Percentiles rank a stretch among this genome's conserved stretches.
These are phyloP conservation scores for Oreortyx pictus DNA, from an alignment of 2,797 vertebrate genomes.

Conservation along the genomic window DNA sequence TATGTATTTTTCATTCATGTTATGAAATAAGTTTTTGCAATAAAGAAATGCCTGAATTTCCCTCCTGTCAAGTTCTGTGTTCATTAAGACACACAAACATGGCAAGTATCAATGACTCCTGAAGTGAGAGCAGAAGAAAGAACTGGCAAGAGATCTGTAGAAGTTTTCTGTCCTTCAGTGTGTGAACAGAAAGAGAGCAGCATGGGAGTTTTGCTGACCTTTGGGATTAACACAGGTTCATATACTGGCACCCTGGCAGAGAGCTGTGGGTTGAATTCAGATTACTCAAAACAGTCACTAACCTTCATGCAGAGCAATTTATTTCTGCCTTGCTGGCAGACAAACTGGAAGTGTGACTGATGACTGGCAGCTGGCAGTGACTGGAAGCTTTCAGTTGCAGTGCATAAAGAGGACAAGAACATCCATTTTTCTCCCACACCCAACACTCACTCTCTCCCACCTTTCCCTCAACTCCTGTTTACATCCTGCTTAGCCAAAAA, in stretches of 20 bases:
- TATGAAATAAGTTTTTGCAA: neutral
- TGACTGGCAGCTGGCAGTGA: constrained; percentile 38
- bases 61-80: neutral
- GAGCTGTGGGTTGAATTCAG: neutral
- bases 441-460: neutral
- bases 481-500: constrained; percentile 8
- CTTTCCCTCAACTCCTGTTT: constrained; percentile 26
- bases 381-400: neutral
- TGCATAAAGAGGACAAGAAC: constrained; percentile 1
- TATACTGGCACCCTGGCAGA: neutral
- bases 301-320: constrained; percentile 36
- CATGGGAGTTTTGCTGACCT: neutral
- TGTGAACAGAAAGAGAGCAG: neutral
- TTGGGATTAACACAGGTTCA: constrained; percentile 3
- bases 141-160: neutral
- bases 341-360: constrained; percentile 27
- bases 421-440: neutral
- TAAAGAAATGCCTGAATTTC: neutral
- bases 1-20: neutral
- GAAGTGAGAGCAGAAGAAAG: neutral
- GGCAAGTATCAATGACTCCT: neutral
- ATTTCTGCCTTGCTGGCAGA: constrained; percentile 38
- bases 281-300: constrained; percentile 37
- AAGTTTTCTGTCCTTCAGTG: neutral
- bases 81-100: neutral